Evolutionary conservation across 2,888 invertebrate genomes (phyloP), one percentile per base, ranked within the genome.

Genomic region (Pemphredon lugubris): DNA sequence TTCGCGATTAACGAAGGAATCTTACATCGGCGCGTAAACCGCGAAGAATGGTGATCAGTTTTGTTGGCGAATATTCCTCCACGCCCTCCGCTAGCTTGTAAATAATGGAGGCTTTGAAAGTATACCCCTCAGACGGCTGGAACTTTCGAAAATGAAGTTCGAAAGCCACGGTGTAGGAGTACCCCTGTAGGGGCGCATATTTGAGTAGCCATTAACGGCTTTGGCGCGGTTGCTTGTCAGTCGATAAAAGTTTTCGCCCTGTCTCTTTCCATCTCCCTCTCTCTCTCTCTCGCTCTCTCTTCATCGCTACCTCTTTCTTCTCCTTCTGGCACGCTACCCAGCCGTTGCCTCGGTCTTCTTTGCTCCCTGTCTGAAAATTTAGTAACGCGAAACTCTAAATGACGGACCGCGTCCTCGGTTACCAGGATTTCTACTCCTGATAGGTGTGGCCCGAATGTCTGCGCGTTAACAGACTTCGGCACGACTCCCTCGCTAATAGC

Each of bases 151-250:
- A 84, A 81, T 82, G 79, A 84, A 85, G 83, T 84, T 84, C 75
- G 78, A 79, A 83, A 84, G 83, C 84, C 79, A 69, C 61, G 69
- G 74, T 53, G 66, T 47, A 75, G 66, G 50, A 75, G 63, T 75
- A 66, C 34, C 72, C 51, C 61, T 55, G 54, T 44, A 57, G 73
- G 75, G 77, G 77, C 84, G 84, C 84, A 83, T 86, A 84, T 83
- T 85, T 83, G 79, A 84, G 84, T 82, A 84, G 83, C 85, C 84
- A 84, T 86, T 84, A 85, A 84, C 79, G 84, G 85, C 84, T 85
- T 85, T 84, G 72, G 79, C 79, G 77, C 58, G 79, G 81, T 81
- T 79, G 82, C 75, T 79, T 82, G 85, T 83, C 80, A 77, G 78
- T 75, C 83, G 84, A 83, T 85, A 82, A 85, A 82, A 83, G 78